Evolutionary conservation across 30 jellyfish, hydroid and myxozoan genomes (phyloP), one percentile per base, ranked within the genome.

Genomic region (Aurelia aurita): DNA sequence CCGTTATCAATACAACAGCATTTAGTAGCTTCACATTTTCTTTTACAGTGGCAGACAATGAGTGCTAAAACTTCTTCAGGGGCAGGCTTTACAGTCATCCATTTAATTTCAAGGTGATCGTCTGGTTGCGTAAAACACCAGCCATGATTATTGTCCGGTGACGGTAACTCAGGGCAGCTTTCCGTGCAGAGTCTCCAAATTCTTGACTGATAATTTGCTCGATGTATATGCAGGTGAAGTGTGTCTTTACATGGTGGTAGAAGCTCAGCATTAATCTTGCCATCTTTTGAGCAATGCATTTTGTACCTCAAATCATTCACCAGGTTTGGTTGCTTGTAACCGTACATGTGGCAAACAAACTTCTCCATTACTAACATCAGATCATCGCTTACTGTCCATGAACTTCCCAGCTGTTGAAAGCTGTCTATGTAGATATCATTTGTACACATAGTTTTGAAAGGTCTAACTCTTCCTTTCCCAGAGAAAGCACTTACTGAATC

Each of bases 41-140:
- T 74, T 74, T 74, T 21, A 74, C 74, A 74, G 78, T 74, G 80
- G 21, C 89, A 27, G 29, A 32, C 20, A 14, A 78, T 59, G 27
- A 58, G 64, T 43, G 79, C 69, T 59, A 58, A 62, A 58, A 58
- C 85, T 58, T 77, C 80, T 61, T 72, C 85, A 35, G 85, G 92
- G 65, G 93, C 81, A 44, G 89, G 93, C 82, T 71, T 83, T 39
- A 43, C 62, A 49, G 69, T 83, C 90, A 28, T 69, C 93, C 83
- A 53, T 69, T 82, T 27, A 28, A 82, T 69, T n/a, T 39, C 26
- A 45, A 67, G 70, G 58, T 47, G 5, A 2, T 44, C 89, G 32
- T 43, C 58, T 73, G 73, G 74, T 19, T 62, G 84, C 67, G 18
- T 26, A 35, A 77, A 55, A 18, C 31, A 25, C 90, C 90, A 80